Base-by-base conservation (phyloP, 1,140 invertebrate genomes). In the Drosophila ohnishii region DNA sequence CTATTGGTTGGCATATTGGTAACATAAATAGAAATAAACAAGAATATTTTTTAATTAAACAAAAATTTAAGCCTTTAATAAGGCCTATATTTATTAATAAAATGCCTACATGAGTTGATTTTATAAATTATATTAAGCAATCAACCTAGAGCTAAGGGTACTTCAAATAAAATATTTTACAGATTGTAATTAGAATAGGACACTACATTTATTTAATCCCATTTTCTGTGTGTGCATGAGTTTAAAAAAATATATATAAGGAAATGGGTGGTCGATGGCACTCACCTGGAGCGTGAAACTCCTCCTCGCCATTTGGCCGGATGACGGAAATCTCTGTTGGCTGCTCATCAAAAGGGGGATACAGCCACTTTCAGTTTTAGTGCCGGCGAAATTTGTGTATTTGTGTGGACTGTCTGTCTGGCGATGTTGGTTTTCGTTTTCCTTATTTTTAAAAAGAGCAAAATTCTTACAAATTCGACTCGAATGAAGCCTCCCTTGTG, bases 241-340 rank as follows among this genome's bases (percentile, higher is more conserved):
- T 11, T 13, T 22, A 53, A 53, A 53, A 22, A n/a, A 11, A 28
- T 28, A 5, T 28, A 28, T 28, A 28, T 28, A 3, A 19, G 16
- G 22, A 62, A 39, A 44, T 30, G 53, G 35, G 16, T 58, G 51
- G 35, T 32, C 16, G 35, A 11, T 22, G 19, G 61, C 47, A 76
- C 81, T 85, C 61, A 84, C 81, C 81, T 84, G 61, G 44, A 80
- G 66, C 58, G 40, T 39, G 51, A 48, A 48, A 37, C 61, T 53
- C 37, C 65, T 5, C 32, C 45, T 25, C 45, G 61, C 45, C 62
- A 66, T 65, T 69, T 44, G 65, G 61, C 61, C 66, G 65, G 61
- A 53, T 53, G 48, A 48, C 65, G 65, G 61, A 69, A 69, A 66
- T 69, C 65, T 66, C 47, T 34, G 37, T 63, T 63, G 65, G 37